Percentiles rank a stretch among this genome's conserved stretches.
Evolutionary conservation across 1,140 invertebrate species (phyloP).

Genomic region (Ganaspis sp.): DNA sequence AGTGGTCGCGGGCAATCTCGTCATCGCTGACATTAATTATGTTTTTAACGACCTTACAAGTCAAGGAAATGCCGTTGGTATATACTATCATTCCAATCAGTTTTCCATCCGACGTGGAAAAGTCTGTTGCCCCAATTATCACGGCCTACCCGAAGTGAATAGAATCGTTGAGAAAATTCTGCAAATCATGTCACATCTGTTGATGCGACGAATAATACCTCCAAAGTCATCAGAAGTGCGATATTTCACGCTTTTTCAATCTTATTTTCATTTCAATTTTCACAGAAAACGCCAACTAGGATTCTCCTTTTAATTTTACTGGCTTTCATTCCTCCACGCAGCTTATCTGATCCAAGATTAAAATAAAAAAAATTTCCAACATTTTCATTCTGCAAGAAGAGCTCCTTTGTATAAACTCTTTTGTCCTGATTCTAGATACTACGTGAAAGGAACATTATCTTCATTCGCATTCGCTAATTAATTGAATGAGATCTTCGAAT

Average conservation of each 20-base stretch:
- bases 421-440: neutral
- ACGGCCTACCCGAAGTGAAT: neutral
- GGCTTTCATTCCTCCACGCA: neutral
- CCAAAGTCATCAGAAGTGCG: neutral
- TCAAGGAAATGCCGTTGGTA: neutral
- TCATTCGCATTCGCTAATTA: neutral
- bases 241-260: neutral
- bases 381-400: neutral
- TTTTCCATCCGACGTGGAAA: neutral
- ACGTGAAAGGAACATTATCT: neutral
- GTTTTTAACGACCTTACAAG: neutral
- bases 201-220: neutral
- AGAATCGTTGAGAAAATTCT: neutral
- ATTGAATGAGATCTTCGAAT: neutral
- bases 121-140: neutral
- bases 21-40: neutral
- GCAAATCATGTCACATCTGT: neutral
- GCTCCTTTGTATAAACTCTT: neutral
- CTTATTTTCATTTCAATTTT: neutral
- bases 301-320: neutral
- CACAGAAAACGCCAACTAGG: neutral
- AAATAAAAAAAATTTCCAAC: neutral
- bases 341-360: neutral
- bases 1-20: neutral
- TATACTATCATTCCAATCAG: neutral